These are phyloP conservation scores for Dinomys branickii DNA, from an alignment of 2,113 vertebrate species.

Conservation along the genomic window DNA sequence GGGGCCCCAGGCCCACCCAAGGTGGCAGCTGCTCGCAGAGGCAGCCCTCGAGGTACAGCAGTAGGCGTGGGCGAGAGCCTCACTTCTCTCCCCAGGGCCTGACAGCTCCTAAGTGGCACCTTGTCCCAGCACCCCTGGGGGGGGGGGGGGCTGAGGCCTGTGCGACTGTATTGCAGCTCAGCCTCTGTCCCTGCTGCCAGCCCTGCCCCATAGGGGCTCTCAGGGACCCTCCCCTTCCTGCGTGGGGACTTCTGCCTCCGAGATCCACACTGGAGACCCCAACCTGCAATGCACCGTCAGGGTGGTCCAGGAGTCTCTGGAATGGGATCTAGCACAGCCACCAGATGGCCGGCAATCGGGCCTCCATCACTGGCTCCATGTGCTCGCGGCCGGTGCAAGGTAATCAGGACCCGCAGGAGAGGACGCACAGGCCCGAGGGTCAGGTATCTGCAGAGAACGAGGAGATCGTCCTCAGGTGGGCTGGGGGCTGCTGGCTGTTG, in stretches of 20 bases:
- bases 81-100: fast-evolving
- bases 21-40: background rate
- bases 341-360: constrained; percentile 40
- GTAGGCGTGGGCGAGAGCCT: fast-evolving
- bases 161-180: fast-evolving
- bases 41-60: too few species aligned
- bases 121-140: background rate
- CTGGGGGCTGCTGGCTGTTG: background rate
- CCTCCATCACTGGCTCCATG: background rate
- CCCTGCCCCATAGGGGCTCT: fast-evolving
- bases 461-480: background rate
- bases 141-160: fast-evolving
- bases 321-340: background rate
- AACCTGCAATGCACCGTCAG: background rate
- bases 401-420: background rate
- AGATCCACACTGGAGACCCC: background rate
- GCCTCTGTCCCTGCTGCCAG: background rate
- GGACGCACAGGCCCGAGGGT: fast-evolving
- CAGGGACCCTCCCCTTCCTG: background rate
- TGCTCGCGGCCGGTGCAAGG: too few species aligned
- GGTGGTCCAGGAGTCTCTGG: constrained; percentile 7
- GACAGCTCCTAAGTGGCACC: background rate
- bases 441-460: fast-evolving
- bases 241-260: too few species aligned
- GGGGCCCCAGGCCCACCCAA: background rate